A percentile compares a stretch with the other conserved stretches of the same genome.
These are phyloP conservation scores for Hirtodrosophila cameraria DNA, from an alignment of 2,888 invertebrate species.

Conservation along the genomic window DNA sequence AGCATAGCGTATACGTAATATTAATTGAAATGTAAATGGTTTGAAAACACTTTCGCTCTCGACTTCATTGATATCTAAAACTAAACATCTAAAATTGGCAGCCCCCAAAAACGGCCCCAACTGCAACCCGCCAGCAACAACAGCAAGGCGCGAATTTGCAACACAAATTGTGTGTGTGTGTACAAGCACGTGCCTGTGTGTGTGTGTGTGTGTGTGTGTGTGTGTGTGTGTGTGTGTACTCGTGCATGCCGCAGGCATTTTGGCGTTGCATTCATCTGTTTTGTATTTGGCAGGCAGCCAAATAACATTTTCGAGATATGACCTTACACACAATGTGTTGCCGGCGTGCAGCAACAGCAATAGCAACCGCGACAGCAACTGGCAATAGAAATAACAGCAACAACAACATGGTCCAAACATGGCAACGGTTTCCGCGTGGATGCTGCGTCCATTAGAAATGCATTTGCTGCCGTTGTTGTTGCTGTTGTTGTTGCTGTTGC, in stretches of 20 bases:
- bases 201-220: slow-evolving; percentile 8
- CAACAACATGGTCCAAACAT: slow-evolving; percentile 57
- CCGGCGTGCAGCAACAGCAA: slow-evolving; percentile 44
- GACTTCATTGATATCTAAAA: slow-evolving; percentile 73
- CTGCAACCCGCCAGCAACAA: slow-evolving; percentile 18
- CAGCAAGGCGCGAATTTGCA: slow-evolving; percentile 50
- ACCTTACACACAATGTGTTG: slow-evolving; percentile 66
- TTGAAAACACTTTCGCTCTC: slow-evolving; percentile 74
- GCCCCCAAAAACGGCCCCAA: slow-evolving; percentile 53
- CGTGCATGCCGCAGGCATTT: slow-evolving; percentile 57
- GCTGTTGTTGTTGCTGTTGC: slow-evolving; percentile 38
- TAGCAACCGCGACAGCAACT: slow-evolving; percentile 6
- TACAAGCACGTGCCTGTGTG: slow-evolving; percentile 28
- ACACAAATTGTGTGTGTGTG: slow-evolving; percentile 43
- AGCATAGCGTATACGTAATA: slow-evolving; percentile 63
- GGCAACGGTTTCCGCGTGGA: slow-evolving; percentile 72
- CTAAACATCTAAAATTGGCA: slow-evolving; percentile 76
- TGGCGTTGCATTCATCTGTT: slow-evolving; percentile 67
- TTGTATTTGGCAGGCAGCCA: slow-evolving; percentile 75
- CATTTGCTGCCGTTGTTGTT: slow-evolving; percentile 52
- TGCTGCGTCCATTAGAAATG: slow-evolving; percentile 75
- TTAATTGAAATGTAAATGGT: slow-evolving; percentile 68
- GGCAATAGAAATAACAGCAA: slow-evolving; percentile 12
- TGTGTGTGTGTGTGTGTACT: slow-evolving; percentile 7
- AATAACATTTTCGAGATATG: slow-evolving; percentile 75